A percentile compares a stretch with the other conserved stretches of the same genome.
Conservation (phyloP, 2,888 invertebrate species). For the Yponomeuta plumbellus region DNA sequence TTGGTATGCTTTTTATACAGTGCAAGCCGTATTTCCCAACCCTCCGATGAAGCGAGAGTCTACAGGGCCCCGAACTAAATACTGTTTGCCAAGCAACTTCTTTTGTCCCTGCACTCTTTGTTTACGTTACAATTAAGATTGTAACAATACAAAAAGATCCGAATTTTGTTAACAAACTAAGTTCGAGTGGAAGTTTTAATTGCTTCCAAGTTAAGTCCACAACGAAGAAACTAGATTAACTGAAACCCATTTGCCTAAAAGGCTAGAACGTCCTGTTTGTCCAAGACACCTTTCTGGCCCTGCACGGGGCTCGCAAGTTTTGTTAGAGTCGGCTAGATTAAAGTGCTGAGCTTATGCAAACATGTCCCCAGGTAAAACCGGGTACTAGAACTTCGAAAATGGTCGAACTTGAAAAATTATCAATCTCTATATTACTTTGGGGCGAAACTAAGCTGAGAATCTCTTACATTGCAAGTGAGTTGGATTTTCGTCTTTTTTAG, state of each 20-base stretch:
- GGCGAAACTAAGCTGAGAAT: too few species aligned
- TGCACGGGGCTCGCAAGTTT: constrained; percentile 14
- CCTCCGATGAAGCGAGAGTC: constrained; percentile 38
- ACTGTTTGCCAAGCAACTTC: constrained; percentile 54
- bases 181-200: constrained; percentile 63
- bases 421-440: too few species aligned
- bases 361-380: not conserved
- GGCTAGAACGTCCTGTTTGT: constrained; percentile 27
- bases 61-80: constrained; percentile 57
- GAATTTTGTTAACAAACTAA: constrained; percentile 58
- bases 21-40: constrained; percentile 36
- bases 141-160: constrained; percentile 62
- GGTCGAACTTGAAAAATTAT: not conserved
- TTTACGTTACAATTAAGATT: constrained; percentile 57
- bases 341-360: not conserved
- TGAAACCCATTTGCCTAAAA: constrained; percentile 43
- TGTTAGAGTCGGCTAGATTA: not conserved
- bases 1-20: constrained; percentile 45
- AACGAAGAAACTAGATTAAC: constrained; percentile 33
- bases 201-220: constrained; percentile 56
- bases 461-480: too few species aligned
- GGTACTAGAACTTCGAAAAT: not conserved
- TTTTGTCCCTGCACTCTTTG: constrained; percentile 61
- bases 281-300: constrained; percentile 19
- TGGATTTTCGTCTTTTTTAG: too few species aligned